Percentiles rank a stretch among this genome's conserved stretches.
Conservation (phyloP, 2,797 vertebrate genomes). For the Chaetodon trifasciatus region DNA sequence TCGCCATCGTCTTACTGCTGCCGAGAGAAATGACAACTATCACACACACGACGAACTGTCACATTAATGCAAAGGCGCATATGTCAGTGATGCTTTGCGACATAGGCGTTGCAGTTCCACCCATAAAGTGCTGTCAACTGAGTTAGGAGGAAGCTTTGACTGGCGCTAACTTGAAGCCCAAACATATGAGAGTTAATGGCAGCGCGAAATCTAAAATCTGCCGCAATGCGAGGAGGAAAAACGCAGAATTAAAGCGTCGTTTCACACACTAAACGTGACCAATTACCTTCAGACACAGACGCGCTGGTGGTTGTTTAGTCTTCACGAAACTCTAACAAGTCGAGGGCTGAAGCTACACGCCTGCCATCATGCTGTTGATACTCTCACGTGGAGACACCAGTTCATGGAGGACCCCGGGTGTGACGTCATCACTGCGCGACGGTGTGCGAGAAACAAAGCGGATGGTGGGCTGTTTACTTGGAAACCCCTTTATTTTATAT, state of each 20-base stretch:
- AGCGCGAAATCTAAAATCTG: neutral
- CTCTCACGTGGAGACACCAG: conserved; percentile 80
- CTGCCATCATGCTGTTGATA: conserved; percentile 71
- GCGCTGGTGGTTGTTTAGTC: neutral
- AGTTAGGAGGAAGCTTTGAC: neutral
- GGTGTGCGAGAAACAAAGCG: fast-evolving
- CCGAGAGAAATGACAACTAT: neutral
- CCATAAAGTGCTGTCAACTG: neutral
- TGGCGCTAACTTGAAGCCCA: conserved; percentile 1
- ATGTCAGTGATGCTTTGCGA: neutral
- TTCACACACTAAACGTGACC: fast-evolving
- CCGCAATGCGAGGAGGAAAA: neutral
- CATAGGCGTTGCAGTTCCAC: neutral
- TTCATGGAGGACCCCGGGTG: conserved; percentile 71
- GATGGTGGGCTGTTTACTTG: no score
- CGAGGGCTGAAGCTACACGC: conserved; percentile 12
- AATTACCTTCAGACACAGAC: conserved; percentile 33
- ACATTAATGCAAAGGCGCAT: neutral
- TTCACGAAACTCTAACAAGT: neutral
- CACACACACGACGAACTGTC: neutral
- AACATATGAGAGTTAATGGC: conserved; percentile 10
- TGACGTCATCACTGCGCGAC: conserved; percentile 74
- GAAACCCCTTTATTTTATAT: no score
- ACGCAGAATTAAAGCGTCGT: neutral
- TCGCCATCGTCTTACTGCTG: conserved; percentile 77